Evolutionary conservation across 2,888 invertebrate species (phyloP).

Genomic region (Chloroclystis v-ata): DNA sequence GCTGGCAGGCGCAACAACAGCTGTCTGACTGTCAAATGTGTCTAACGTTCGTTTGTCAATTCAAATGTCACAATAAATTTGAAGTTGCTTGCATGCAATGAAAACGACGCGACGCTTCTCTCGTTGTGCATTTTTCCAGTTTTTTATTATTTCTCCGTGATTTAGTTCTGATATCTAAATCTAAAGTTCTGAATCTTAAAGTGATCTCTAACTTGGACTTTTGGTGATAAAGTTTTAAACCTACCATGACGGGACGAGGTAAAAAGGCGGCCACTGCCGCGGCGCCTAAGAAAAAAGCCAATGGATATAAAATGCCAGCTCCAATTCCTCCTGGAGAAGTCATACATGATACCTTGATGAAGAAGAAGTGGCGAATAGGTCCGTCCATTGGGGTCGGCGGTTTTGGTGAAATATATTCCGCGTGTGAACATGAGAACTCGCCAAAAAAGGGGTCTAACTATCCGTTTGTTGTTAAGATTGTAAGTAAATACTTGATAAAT

Average conservation of each 20-base stretch:
- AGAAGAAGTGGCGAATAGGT: slow-evolving; percentile 91
- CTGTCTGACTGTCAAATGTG: neutral
- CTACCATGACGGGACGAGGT: slow-evolving; percentile 52
- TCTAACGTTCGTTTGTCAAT: neutral
- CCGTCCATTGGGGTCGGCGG: slow-evolving; percentile 93
- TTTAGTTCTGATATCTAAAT: too few species aligned
- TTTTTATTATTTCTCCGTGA: too few species aligned
- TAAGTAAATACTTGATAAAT: too few species aligned
- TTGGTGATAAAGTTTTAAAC: neutral
- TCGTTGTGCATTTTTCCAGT: too few species aligned
- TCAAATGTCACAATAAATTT: neutral
- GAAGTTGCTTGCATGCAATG: too few species aligned
- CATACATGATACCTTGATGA: slow-evolving; percentile 82
- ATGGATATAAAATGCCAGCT: slow-evolving; percentile 80
- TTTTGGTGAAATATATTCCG: slow-evolving; percentile 95
- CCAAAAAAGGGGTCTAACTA: slow-evolving; percentile 73
- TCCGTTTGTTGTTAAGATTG: slow-evolving; percentile 88
- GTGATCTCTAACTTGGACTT: neutral
- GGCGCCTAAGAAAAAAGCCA: slow-evolving; percentile 62
- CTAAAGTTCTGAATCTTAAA: neutral
- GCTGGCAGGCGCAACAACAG: neutral
- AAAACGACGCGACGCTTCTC: neutral
- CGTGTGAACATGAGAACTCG: slow-evolving; percentile 79
- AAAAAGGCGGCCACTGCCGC: slow-evolving; percentile 58
- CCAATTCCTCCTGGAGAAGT: slow-evolving; percentile 86